phyloP scores from a whole-genome alignment of 2,888 invertebrate genomes.

The Cepaea hortensis region DNA sequence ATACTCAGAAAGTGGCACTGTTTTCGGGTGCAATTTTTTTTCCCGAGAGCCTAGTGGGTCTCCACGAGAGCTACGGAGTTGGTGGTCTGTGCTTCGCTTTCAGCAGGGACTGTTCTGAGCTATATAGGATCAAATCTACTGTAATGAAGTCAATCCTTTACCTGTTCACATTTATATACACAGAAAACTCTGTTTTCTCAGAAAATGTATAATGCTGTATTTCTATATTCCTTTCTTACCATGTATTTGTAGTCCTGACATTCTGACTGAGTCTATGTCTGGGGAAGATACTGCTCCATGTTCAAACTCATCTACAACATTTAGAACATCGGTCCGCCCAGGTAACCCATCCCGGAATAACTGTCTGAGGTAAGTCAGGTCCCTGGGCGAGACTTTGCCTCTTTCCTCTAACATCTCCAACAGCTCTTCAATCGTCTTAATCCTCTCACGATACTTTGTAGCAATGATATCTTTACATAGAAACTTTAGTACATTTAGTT shows the following conservation, averaged over 20 bases:
- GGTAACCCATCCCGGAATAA: not conserved
- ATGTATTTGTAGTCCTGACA: not conserved
- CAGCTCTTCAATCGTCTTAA: not conserved
- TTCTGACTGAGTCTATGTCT: not conserved
- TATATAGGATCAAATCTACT: too few species aligned
- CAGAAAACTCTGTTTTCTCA: too few species aligned
- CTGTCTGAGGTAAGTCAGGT: not conserved
- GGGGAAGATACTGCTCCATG: not conserved
- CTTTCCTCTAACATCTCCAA: conserved; percentile 22
- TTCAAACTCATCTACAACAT: conserved; percentile 5
- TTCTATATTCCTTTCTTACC: too few species aligned
- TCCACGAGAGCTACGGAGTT: too few species aligned
- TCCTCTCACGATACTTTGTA: not conserved
- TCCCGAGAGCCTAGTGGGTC: too few species aligned
- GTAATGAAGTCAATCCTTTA: too few species aligned
- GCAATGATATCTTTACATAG: not conserved
- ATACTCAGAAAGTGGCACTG: too few species aligned
- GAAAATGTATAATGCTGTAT: too few species aligned
- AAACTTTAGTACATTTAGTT: not conserved
- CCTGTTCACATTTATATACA: too few species aligned
- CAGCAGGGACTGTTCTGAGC: too few species aligned
- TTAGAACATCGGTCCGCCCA: conserved; percentile 3
- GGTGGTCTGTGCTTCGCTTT: too few species aligned
- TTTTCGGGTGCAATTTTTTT: too few species aligned
- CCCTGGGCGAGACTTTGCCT: not conserved